Conservation (phyloP, 1,140 invertebrate species). For the Gonatopus flavifemur region DNA sequence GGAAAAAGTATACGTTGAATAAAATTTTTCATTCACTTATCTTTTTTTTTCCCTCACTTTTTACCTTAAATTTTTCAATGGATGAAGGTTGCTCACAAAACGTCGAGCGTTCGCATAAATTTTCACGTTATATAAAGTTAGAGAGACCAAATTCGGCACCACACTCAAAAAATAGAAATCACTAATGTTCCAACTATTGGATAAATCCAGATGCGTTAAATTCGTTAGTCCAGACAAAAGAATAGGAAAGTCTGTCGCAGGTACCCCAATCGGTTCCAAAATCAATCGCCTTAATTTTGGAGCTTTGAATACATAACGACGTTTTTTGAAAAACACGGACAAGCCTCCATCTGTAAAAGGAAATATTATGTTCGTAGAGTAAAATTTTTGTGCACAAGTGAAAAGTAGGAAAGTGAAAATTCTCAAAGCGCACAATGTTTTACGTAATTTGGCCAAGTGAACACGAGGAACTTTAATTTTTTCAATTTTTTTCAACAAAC, state of each 20-base stretch:
- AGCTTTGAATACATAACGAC: conserved; percentile 63
- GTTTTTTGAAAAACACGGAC: conserved; percentile 51
- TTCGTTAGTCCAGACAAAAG: conserved; percentile 63
- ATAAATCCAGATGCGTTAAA: conserved; percentile 78
- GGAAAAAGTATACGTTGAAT: conserved; percentile 27
- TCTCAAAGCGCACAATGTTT: no score
- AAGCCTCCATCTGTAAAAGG: conserved; percentile 44
- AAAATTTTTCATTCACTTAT: conserved; percentile 1
- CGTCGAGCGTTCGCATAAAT: conserved; percentile 24
- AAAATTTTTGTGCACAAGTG: no score
- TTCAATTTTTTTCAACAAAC: no score
- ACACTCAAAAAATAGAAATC: conserved; percentile 52
- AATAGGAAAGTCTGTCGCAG: conserved; percentile 56
- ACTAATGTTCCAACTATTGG: conserved; percentile 64
- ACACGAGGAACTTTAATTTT: no score
- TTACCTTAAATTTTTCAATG: conserved; percentile 48
- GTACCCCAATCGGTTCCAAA: conserved; percentile 59
- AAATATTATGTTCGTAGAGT: no score
- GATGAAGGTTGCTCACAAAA: conserved; percentile 41
- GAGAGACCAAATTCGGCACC: conserved; percentile 66
- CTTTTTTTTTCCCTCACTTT: no score
- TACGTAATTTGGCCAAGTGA: no score
- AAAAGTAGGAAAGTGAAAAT: no score
- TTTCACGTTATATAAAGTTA: conserved; percentile 76
- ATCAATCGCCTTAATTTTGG: conserved; percentile 68